phyloP scores from a whole-genome alignment of 2,888 invertebrate genomes.

The Chorisops tibialis region DNA sequence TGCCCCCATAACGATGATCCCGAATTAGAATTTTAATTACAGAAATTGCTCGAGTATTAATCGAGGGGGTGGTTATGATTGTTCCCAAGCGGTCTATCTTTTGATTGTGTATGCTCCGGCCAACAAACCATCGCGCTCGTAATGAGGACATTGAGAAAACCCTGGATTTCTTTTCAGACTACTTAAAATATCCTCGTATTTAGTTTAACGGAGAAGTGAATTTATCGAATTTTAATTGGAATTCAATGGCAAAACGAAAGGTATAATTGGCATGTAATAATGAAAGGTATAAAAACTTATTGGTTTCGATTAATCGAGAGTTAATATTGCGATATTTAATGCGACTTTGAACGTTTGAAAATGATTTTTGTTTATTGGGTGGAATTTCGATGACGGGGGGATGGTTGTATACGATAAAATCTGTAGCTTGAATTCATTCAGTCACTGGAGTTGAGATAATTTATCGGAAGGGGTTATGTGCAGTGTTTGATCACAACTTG shows the following conservation, averaged over 20 bases:
- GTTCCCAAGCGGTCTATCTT: constrained; percentile 28
- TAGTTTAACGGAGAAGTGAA: neutral
- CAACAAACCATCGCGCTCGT: neutral
- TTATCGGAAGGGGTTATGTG: too few species aligned
- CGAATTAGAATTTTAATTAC: constrained; percentile 34
- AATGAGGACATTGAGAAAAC: neutral
- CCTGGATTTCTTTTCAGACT: neutral
- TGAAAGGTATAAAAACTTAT: too few species aligned
- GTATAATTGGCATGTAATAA: neutral
- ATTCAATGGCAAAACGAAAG: neutral
- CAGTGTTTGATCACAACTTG: too few species aligned
- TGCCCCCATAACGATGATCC: constrained; percentile 30
- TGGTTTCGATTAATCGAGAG: too few species aligned
- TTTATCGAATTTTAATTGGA: neutral
- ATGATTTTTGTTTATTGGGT: too few species aligned
- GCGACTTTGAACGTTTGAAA: too few species aligned
- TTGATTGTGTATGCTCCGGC: constrained; percentile 22
- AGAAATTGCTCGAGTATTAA: constrained; percentile 32
- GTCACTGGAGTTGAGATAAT: too few species aligned
- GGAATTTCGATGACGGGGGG: too few species aligned
- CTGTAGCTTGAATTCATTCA: too few species aligned
- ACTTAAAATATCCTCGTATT: neutral
- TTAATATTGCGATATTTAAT: too few species aligned
- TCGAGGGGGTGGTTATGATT: constrained; percentile 22
- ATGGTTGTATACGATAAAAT: too few species aligned